phyloP scores from a whole-genome alignment of 2,797 vertebrate genomes.

The Brachymystax lenok region DNA sequence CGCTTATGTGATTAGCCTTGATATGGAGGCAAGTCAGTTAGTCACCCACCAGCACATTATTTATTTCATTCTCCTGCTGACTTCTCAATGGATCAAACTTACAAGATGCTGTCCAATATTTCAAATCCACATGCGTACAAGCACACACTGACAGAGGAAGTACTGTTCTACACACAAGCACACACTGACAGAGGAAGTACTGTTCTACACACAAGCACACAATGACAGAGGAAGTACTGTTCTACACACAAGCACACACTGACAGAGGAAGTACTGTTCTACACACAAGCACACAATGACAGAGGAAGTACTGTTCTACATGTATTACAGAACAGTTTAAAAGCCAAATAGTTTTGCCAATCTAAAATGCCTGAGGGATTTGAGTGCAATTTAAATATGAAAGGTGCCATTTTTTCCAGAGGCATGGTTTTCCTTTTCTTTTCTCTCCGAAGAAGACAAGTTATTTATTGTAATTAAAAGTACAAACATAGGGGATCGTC shows the following conservation, averaged over 20 bases:
- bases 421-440: neutral
- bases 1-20: slow-evolving; percentile 26
- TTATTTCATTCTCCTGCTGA: slow-evolving; percentile 1
- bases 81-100: slow-evolving; percentile 15
- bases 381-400: neutral
- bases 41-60: slow-evolving; percentile 4
- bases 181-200: neutral
- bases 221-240: no score
- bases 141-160: neutral
- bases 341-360: neutral
- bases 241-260: no score
- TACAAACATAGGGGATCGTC: slow-evolving; percentile 40
- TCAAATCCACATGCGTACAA: neutral
- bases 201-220: neutral
- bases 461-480: slow-evolving; percentile 12
- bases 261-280: no score
- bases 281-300: no score
- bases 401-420: neutral
- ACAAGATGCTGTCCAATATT: neutral
- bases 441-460: neutral
- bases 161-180: neutral
- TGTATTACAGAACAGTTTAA: neutral
- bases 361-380: neutral
- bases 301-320: no score
- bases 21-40: slow-evolving; percentile 26